Evolutionary conservation across 2,888 invertebrate species (phyloP).

Genomic region (Erebia palarica): DNA sequence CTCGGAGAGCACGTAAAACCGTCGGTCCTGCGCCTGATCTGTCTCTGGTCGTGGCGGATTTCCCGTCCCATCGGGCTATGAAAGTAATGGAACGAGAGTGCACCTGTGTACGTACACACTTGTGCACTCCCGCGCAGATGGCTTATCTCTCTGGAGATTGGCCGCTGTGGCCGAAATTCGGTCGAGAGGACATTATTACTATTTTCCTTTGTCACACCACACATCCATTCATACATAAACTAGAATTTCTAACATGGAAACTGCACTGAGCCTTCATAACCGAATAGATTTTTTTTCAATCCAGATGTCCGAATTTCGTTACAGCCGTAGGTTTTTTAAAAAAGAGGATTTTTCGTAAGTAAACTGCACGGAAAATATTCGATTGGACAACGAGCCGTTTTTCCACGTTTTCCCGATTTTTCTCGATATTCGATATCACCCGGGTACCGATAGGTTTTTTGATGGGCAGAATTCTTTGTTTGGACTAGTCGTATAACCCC

Average conservation of each 20-base stretch:
- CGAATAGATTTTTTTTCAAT: not conserved
- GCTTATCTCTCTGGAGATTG: too few relatives aligned
- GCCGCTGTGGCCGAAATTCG: too few relatives aligned
- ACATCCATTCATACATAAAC: too few relatives aligned
- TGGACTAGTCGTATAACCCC: not conserved
- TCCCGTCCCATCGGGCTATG: too few relatives aligned
- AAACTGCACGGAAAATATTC: constrained; percentile 3
- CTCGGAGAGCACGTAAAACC: too few relatives aligned
- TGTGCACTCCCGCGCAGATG: too few relatives aligned
- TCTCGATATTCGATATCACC: not conserved
- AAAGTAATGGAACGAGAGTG: too few relatives aligned
- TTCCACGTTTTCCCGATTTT: not conserved
- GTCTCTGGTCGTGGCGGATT: too few relatives aligned
- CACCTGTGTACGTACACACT: too few relatives aligned
- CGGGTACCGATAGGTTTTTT: not conserved
- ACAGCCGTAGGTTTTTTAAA: not conserved
- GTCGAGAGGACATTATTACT: too few relatives aligned
- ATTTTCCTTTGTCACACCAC: too few relatives aligned
- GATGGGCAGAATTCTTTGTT: constrained; percentile 4
- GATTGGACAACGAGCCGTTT: not conserved
- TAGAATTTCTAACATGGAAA: not conserved
- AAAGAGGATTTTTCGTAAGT: not conserved
- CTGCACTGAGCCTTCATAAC: not conserved
- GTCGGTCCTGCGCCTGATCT: too few relatives aligned
- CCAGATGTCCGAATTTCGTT: not conserved